Base-by-base conservation (phyloP, 2,113 vertebrate genomes). In the Motacilla alba region DNA sequence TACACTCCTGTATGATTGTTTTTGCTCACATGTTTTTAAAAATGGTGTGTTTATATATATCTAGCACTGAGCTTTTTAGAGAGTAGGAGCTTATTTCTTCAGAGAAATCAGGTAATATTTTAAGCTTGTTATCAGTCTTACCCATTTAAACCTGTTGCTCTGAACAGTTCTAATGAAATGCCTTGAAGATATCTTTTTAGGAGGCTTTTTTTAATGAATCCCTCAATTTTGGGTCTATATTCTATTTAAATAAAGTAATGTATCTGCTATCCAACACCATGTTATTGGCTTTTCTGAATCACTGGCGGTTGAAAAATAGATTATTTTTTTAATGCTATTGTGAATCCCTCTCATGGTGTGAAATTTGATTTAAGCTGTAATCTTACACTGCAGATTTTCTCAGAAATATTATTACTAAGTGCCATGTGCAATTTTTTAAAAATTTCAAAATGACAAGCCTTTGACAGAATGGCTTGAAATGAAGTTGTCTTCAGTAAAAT, bases 351-450 rank as follows among this genome's bases (percentile, higher is more conserved):
- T 86, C 22, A 47, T 64, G 33, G 33, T 67, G 35, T 90, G 72
- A 91, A 90, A 95, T 83, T 85, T 80, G 62, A 80, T 96, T 91
- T 93, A 80, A 91, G n/a, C 37, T 82, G 26, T 83, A 87, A 47
- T 66, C 50, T 87, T 79, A 74, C 4, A 35, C 39, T 41, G 27
- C 22, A 63, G 9, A 80, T 90, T 44, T 93, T 75, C 77, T 83
- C 75, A 76, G 2, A 88, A 83, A 77, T 85, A 47, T 27, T 85
- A 44, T 83, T 88, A 77, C 43, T 55, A 56, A 37, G 24, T 89
- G 33, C 5, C 24, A 26, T 12, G 3, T 76, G 33, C 5, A 2
- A 21, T 22, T n/a, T 58, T n/a, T 79, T 90, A 53, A 17, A 2
- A 28, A 30, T 49, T 62, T 82, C 5, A 23, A 16, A 49, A 69